Percentiles rank a stretch among this genome's conserved stretches.
phyloP scores from a whole-genome alignment of 2,888 invertebrate species.

The Perithous albicinctus region DNA sequence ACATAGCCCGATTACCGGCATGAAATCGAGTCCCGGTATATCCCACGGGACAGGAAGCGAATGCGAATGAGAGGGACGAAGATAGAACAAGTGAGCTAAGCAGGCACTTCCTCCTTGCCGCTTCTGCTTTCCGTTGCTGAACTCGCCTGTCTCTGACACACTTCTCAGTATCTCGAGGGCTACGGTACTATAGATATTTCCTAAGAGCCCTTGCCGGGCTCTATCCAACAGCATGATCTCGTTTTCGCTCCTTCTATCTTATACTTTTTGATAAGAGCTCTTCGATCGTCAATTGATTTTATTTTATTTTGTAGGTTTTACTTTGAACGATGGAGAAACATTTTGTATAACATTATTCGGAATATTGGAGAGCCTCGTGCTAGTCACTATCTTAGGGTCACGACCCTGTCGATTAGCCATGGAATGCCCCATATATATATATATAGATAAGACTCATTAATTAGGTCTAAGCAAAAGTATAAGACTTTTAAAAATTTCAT shows the following conservation, averaged over 20 bases:
- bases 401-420: too few species aligned
- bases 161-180: neutral
- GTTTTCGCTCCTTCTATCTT: neutral
- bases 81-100: constrained; percentile 6
- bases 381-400: too few species aligned
- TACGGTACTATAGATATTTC: neutral
- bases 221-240: neutral
- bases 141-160: constrained; percentile 19
- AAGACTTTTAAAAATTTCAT: too few species aligned
- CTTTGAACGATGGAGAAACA: too few species aligned
- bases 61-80: neutral
- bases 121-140: constrained; percentile 20
- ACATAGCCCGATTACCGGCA: constrained; percentile 58
- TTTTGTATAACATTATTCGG: too few species aligned
- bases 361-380: too few species aligned
- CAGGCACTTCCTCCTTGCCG: constrained; percentile 1
- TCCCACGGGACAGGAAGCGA: constrained; percentile 41
- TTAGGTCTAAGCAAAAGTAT: too few species aligned
- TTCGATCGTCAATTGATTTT: neutral
- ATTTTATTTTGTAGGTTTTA: too few species aligned
- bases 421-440: too few species aligned
- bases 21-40: constrained; percentile 37
- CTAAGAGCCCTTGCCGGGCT: neutral
- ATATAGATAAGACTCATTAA: too few species aligned
- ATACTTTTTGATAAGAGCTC: neutral